phyloP scores from a whole-genome alignment of 1,140 invertebrate genomes.

The Hypsibius dujardini region DNA sequence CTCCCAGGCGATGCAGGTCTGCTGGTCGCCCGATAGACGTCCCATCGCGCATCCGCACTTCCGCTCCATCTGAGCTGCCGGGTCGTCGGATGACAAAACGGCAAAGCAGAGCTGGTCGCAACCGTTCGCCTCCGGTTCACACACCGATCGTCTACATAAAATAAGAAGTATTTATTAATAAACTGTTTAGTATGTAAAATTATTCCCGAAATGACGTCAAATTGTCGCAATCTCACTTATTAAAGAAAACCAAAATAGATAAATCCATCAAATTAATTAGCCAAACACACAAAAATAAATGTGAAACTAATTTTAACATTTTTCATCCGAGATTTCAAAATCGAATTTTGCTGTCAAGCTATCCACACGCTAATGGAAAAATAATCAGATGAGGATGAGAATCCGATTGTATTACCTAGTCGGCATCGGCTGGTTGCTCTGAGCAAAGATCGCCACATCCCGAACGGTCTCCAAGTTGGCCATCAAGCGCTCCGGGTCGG shows the following conservation, averaged over 20 bases:
- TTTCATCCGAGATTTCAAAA: background rate
- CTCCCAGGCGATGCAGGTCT: slow-evolving; percentile 55
- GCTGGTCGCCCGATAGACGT: slow-evolving; percentile 41
- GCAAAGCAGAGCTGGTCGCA: slow-evolving; percentile 93
- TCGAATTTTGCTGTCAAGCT: background rate
- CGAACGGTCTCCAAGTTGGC: slow-evolving; percentile 62
- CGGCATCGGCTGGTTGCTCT: slow-evolving; percentile 55
- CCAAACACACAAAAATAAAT: slow-evolving; percentile 15
- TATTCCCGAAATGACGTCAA: background rate
- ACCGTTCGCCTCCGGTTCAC: slow-evolving; percentile 47
- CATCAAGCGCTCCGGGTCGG: slow-evolving; percentile 54
- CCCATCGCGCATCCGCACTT: slow-evolving; percentile 79
- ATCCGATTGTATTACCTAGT: background rate
- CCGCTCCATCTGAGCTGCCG: slow-evolving; percentile 39
- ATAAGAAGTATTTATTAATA: background rate
- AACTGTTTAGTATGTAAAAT: no score
- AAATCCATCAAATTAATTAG: background rate
- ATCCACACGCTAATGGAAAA: no score
- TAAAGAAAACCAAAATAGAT: no score
- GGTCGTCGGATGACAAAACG: slow-evolving; percentile 41
- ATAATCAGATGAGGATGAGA: no score
- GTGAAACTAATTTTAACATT: slow-evolving; percentile 18
- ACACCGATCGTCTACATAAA: slow-evolving; percentile 29
- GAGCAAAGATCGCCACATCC: slow-evolving; percentile 75
- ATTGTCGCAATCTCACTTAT: background rate